Base-by-base conservation (phyloP, 2,888 invertebrate species). In the Lasioglossum zephyrum region DNA sequence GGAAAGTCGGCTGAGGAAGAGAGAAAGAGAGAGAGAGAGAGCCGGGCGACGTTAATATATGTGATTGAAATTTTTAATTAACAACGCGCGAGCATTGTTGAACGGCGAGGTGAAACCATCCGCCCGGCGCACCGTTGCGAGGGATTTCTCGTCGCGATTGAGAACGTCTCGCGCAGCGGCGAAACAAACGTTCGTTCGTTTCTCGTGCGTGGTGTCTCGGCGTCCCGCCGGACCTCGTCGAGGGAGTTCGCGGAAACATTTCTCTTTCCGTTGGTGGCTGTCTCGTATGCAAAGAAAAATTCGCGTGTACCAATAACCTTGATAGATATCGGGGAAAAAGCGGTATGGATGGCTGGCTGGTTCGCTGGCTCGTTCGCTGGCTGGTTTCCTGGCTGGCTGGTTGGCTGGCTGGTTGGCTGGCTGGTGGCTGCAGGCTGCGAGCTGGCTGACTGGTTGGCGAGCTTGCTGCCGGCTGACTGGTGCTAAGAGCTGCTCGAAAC, bases 231-330 rank as follows among this genome's bases (percentile, higher is more conserved):
- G 85, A 36, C 57, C 84, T 31, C 11, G 3, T 6, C 1, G 73
- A 26, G 41, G 36, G 66, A 11, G 47, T 18, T 47, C 31, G 18
- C 63, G 11, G 47, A 57, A 73, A 76, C 73, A 18, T 63, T 74
- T 70, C 66, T 69, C 66, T 36, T 39, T 77, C 60, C 72, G 53
- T 53, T 36, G n/a, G 53, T 13, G 5, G 53, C 22, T 49, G 31
- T 57, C 73, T 57, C 73, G 53, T 31, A 18, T 70, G 83, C 81
- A 84, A 84, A 79, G 77, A 79, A 86, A 85, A 86, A 85, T 77
- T 86, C 80, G 84, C 87, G 87, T 84, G 87, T 85, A 87, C 87
- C 88, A 85, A 88, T 88, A 87, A 85, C 85, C 84, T 80, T 82
- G 88, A 88, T 87, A 87, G 87, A 22, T 84, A 87, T 88, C 87